These are phyloP conservation scores for Tamias sibiricus DNA, from an alignment of 2,113 vertebrate genomes.

Conservation along the genomic window DNA sequence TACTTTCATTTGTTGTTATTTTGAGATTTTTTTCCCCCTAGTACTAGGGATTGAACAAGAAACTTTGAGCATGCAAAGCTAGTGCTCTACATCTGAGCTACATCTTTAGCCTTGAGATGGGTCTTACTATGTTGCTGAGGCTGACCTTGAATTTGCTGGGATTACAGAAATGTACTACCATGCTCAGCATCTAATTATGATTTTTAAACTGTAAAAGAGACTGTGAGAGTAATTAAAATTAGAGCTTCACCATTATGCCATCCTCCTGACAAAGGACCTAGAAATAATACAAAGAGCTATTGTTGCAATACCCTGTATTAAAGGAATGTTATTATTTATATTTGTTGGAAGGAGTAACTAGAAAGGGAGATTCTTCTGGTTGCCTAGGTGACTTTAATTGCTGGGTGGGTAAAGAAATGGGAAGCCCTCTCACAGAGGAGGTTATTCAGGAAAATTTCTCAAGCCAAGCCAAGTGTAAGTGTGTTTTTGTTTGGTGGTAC, in stretches of 20 bases:
- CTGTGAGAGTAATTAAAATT: constrained; percentile 37
- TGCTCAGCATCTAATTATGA: neutral
- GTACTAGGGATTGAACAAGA: too few relatives aligned
- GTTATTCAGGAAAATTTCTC: neutral
- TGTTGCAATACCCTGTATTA: neutral
- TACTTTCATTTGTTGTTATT: neutral
- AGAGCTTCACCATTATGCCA: neutral
- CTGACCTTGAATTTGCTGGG: neutral
- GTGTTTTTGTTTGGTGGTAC: too few relatives aligned
- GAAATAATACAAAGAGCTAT: neutral
- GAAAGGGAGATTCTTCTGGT: neutral
- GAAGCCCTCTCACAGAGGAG: neutral
- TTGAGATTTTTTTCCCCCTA: too few relatives aligned
- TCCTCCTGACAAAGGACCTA: neutral
- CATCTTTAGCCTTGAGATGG: neutral
- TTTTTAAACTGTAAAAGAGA: constrained; percentile 9
- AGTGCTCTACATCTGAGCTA: too few relatives aligned
- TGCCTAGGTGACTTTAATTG: neutral
- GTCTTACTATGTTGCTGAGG: neutral
- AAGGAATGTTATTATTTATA: neutral
- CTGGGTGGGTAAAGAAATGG: neutral
- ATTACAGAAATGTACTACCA: neutral
- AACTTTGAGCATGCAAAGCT: too few relatives aligned
- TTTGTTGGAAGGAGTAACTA: neutral
- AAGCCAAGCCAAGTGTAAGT: neutral